Evolutionary conservation across 2,113 vertebrate species (phyloP), one percentile per base, ranked within the genome.

Genomic region (Caranx ignobilis): DNA sequence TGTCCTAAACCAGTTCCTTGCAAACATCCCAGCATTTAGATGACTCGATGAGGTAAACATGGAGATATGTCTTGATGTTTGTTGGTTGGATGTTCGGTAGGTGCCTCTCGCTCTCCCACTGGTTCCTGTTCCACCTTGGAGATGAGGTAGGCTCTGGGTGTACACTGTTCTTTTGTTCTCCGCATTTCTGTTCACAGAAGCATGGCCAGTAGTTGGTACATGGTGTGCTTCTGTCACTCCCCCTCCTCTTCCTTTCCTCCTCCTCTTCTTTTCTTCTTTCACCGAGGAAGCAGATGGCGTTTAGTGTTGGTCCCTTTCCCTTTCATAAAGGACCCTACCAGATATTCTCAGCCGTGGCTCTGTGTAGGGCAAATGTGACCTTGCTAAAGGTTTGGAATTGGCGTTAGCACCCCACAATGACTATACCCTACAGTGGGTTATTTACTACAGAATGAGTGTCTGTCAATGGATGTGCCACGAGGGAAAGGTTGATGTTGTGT

Each of bases 271-370:
- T 92, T 91, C 79, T 91, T 89, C 90, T 84, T 80, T 85, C 84
- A 76, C 78, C 11, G 75, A 90, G 83, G 90, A 92, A 90, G 89
- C 93, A 94, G 92, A 93, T 93, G 93, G 93, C 66, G 54, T 88
- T 91, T 88, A 86, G 88, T 91, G 87, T 90, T 88, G 85, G 87
- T 89, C 82, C 82, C 89, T 90, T 91, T 89, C 84, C 82, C 67
- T 91, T 85, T 89, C 81, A 86, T 83, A 59, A 87, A 89, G 75
- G 81, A 83, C 79, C 79, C 85, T 82, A 73, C 76, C 60, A 71
- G 89, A 89, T 89, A 92, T 90, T 91, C 88, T 92, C 83, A 87
- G 82, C 88, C 71, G 80, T 64, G 54, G 54, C 77, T 81, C 86
- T 74, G 69, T 69, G 45, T 88, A 71, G 86, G 72, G 64, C 81